Base-by-base conservation (phyloP, 2,113 vertebrate genomes). In the Octodon degus region DNA sequence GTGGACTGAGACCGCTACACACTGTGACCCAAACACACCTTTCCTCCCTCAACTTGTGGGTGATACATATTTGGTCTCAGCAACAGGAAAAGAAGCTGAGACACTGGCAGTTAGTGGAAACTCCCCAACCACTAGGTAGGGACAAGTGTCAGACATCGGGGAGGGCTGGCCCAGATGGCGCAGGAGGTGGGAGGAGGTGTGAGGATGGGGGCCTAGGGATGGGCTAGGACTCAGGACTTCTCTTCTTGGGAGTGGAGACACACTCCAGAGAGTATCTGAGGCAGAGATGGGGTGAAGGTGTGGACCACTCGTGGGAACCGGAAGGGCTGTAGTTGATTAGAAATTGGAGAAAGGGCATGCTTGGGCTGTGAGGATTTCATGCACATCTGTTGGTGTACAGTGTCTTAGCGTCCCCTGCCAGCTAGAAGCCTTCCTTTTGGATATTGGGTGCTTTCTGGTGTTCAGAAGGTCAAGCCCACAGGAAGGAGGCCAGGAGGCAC, bases 381-480 rank as follows among this genome's bases (percentile, higher is more conserved):
- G 2, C 2, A 5, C 0, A 7, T 11, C 7, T 30, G 25, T 4
- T 30, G 72, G 32, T 43, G 22, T 43, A 13, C 80, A 11, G 53
- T 30, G 20, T 30, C 34, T 62, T 8, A 8, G 17, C 8, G 13
- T 65, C 32, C 17, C 12, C 58, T 55, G 81, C 20, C 22, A 13
- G 34, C 11, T 32, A 72, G 55, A 34, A 89, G 53, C 27, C 47
- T 58, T 20, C 83, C 14, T 55, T 43, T 3, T 47, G 25, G 30
- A 55, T 32, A 3, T 34, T 20, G 43, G 47, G 43, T 58, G 55
- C 60, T 47, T 24, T 27, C 37, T 12, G 43, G 65, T 6, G 2
- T 8, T 40, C 65, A 47, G 55, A 43, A 79, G 32, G 81, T 13
- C 1, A 65, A 10, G 47, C 22, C n/a, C 7, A 9, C n/a, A 60